Percentiles rank a stretch among this genome's conserved stretches.
These are phyloP conservation scores for Thamnophis sirtalis DNA, from an alignment of 2,113 vertebrate species.

Conservation along the genomic window DNA sequence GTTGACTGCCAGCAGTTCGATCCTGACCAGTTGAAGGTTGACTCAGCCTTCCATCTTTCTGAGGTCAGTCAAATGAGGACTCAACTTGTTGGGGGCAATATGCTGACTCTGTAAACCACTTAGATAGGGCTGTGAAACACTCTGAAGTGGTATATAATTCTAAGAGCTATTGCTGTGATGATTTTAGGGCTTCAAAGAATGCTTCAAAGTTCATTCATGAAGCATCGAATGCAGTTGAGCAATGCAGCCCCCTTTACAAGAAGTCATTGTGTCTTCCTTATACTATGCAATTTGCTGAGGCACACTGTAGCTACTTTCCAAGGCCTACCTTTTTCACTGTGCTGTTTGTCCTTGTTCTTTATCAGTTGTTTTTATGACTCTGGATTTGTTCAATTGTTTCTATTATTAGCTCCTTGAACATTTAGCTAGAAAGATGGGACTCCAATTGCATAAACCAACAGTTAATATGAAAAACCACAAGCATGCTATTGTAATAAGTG, in stretches of 20 bases:
- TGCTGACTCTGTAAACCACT: too few relatives aligned
- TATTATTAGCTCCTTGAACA: neutral
- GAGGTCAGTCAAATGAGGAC: too few relatives aligned
- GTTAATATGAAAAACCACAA: neutral
- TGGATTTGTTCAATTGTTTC: neutral
- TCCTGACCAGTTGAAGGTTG: too few relatives aligned
- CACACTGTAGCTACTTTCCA: neutral
- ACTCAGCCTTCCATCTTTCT: too few relatives aligned
- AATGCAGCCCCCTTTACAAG: neutral
- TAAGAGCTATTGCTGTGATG: neutral
- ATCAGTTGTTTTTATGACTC: neutral
- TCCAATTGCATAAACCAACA: neutral
- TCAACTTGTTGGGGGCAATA: too few relatives aligned
- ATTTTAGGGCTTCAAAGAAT: neutral
- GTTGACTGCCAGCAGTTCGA: too few relatives aligned
- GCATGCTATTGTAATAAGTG: neutral
- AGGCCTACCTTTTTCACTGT: neutral
- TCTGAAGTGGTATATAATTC: too few relatives aligned
- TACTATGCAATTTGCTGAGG: neutral
- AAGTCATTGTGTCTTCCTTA: neutral
- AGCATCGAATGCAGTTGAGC: too few relatives aligned
- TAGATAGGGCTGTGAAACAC: too few relatives aligned
- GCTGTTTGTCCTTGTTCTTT: neutral
- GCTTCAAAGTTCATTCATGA: neutral
- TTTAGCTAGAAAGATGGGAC: neutral